These are phyloP conservation scores for Thripadectes ignobilis DNA, from an alignment of 2,797 vertebrate species.

Conservation along the genomic window DNA sequence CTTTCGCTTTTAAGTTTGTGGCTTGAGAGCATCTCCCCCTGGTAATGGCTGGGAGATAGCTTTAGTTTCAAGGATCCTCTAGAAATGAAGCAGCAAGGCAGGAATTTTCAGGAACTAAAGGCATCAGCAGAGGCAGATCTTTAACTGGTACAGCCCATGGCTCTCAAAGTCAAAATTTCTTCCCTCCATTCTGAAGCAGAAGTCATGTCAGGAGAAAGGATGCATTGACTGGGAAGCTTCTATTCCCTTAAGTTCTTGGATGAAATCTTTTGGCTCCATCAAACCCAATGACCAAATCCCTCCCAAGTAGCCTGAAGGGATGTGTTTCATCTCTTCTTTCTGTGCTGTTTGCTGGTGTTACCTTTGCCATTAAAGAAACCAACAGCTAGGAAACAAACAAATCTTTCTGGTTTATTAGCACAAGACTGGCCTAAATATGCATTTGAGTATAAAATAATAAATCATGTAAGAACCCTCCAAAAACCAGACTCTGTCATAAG, in stretches of 20 bases:
- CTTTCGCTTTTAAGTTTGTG: neutral
- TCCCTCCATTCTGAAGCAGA: neutral
- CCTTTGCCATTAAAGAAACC: neutral
- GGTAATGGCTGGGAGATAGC: neutral
- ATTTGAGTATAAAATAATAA: neutral
- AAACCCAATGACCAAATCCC: neutral
- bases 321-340: neutral
- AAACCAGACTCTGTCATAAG: neutral
- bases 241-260: neutral
- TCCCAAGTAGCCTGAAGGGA: neutral
- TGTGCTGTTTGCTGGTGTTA: neutral
- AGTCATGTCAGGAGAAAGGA: fast-evolving
- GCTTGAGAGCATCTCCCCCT: neutral
- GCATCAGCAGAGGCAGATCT: neutral
- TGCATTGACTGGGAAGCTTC: neutral
- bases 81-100: neutral
- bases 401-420: neutral
- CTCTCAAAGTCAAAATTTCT: neutral
- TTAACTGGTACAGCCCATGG: neutral
- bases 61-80: neutral
- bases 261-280: neutral
- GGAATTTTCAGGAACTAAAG: neutral
- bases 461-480: neutral
- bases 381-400: neutral
- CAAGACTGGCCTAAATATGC: neutral